A percentile compares a stretch with the other conserved stretches of the same genome.
Conservation (phyloP, 2,113 vertebrate species). For the Athene cunicularia region DNA sequence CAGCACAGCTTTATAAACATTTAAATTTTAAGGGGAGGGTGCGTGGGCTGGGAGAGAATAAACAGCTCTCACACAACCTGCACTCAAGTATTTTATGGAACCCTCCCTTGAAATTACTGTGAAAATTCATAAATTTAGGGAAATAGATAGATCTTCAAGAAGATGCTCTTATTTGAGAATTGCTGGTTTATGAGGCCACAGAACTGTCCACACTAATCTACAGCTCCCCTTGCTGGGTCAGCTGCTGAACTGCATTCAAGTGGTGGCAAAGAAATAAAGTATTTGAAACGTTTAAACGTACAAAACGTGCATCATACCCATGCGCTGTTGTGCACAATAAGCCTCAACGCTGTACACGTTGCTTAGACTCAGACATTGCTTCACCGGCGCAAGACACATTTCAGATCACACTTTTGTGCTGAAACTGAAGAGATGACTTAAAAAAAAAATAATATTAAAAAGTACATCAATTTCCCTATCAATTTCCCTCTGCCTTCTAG, state of each 20-base stretch:
- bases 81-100: background rate
- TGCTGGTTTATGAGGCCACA: slow-evolving; percentile 30
- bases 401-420: background rate
- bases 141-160: background rate
- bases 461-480: background rate
- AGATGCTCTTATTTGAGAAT: slow-evolving; percentile 2
- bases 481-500: background rate
- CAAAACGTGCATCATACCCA: background rate
- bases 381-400: background rate
- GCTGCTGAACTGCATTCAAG: slow-evolving; percentile 57
- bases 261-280: background rate
- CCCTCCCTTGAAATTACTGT: background rate
- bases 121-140: slow-evolving; percentile 11
- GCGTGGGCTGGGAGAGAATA: background rate
- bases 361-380: background rate
- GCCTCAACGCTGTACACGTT: background rate
- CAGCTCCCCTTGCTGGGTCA: slow-evolving; percentile 73
- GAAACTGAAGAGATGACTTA: background rate
- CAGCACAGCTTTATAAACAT: slow-evolving; percentile 17
- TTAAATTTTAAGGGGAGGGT: background rate
- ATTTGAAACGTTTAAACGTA: background rate
- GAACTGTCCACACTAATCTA: slow-evolving; percentile 62
- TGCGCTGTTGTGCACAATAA: background rate
- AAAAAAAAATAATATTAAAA: background rate
- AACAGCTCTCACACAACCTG: background rate